A percentile compares a stretch with the other conserved stretches of the same genome.
These are phyloP conservation scores for Lysandra coridon DNA, from an alignment of 2,888 invertebrate species.

Conservation along the genomic window DNA sequence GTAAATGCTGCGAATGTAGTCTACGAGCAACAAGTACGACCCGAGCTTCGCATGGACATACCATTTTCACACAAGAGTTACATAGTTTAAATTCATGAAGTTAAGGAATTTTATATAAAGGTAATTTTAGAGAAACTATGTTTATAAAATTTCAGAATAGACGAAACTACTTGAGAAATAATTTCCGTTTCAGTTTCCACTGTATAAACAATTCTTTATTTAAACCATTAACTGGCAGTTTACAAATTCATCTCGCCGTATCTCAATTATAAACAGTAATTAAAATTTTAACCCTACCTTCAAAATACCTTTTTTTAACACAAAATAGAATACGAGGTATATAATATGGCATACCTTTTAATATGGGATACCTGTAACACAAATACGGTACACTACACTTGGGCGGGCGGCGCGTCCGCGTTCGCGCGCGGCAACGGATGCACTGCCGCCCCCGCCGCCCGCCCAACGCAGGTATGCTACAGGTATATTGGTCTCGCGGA, in stretches of 20 bases:
- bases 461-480: slow-evolving; percentile 66
- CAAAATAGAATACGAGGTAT: not conserved
- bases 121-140: not conserved
- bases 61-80: not conserved
- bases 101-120: not conserved
- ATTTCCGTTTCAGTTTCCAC: not conserved
- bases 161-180: not conserved
- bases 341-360: not conserved
- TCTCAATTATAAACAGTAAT: not conserved
- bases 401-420: slow-evolving; percentile 58
- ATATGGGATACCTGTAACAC: slow-evolving; percentile 32
- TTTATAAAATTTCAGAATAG: not conserved
- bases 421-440: slow-evolving; percentile 58
- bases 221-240: slow-evolving; percentile 10
- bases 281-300: not conserved
- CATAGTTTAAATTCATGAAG: not conserved
- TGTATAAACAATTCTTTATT: slow-evolving; percentile 1
- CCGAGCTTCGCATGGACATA: not conserved
- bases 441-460: slow-evolving; percentile 58
- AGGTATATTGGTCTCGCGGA: slow-evolving; percentile 76
- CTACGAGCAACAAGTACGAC: slow-evolving; percentile 7
- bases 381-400: slow-evolving; percentile 43
- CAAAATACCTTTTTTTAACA: not conserved
- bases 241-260: not conserved
- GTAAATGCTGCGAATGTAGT: not conserved